Percentiles rank a stretch among this genome's conserved stretches.
Conservation (phyloP, 2,797 vertebrate genomes). For the Manis crassicaudata region DNA sequence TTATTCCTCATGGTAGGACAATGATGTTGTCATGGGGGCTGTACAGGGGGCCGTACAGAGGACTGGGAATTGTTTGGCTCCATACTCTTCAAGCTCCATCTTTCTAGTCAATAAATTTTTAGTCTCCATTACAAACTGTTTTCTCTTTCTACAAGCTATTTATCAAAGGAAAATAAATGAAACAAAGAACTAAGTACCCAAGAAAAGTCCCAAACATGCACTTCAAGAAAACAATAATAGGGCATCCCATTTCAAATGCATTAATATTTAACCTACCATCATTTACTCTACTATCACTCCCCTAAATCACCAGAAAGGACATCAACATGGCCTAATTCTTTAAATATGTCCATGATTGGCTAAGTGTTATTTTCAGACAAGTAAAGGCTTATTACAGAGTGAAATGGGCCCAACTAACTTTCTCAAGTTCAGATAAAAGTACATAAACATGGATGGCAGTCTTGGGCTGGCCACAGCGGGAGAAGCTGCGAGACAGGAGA, state of each 20-base stretch:
- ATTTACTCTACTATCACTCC: background rate
- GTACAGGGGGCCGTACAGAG: background rate
- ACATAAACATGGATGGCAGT: background rate
- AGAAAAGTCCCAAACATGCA: slow-evolving; percentile 57
- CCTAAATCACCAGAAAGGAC: slow-evolving; percentile 3
- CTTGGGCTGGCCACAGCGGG: too few relatives aligned
- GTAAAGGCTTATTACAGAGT: slow-evolving; percentile 7
- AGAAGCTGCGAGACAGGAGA: background rate
- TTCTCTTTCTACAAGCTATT: slow-evolving; percentile 56
- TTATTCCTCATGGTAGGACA: background rate
- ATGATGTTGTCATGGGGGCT: background rate
- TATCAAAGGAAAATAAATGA: slow-evolving; percentile 70
- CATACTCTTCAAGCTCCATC: background rate
- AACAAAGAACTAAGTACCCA: slow-evolving; percentile 53
- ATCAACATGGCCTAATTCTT: background rate
- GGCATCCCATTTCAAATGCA: slow-evolving; percentile 51
- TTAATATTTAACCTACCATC: slow-evolving; percentile 48
- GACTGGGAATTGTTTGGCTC: background rate
- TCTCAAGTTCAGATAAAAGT: slow-evolving; percentile 1
- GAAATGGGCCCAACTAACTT: slow-evolving; percentile 10
- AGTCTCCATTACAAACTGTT: slow-evolving; percentile 1
- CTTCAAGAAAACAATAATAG: slow-evolving; percentile 61
- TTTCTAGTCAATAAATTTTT: slow-evolving; percentile 50
- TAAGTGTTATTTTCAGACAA: slow-evolving; percentile 52
- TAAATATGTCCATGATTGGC: background rate